Percentiles rank a stretch among this genome's conserved stretches.
phyloP scores from a whole-genome alignment of 2,888 invertebrate species.

The Thymelicus lineola region DNA sequence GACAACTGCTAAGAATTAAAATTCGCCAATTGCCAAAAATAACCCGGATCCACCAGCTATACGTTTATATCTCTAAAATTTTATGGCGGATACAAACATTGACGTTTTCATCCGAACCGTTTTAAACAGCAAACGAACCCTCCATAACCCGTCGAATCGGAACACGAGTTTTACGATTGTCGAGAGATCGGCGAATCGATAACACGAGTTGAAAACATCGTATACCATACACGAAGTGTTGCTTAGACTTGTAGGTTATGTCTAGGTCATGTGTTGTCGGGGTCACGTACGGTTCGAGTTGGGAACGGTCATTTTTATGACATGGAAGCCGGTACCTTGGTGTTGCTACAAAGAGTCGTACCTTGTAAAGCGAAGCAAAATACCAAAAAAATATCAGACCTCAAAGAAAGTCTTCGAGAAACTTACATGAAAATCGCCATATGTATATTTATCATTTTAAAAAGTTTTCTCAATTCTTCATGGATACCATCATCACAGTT shows the following conservation, averaged over 20 bases:
- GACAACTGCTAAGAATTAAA: neutral
- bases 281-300: no score
- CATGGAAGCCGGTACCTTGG: no score
- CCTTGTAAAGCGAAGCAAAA: no score
- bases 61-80: constrained; percentile 33
- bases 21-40: constrained; percentile 3
- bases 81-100: constrained; percentile 27
- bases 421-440: no score
- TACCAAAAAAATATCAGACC: no score
- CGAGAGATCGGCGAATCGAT: constrained; percentile 4
- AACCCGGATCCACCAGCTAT: constrained; percentile 15
- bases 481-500: no score
- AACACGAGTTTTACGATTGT: constrained; percentile 17
- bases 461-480: no score
- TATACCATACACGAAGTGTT: neutral
- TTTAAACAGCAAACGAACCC: constrained; percentile 1
- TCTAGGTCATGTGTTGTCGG: neutral
- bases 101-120: constrained; percentile 6
- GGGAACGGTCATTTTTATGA: no score
- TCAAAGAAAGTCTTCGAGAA: no score
- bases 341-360: no score
- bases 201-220: neutral
- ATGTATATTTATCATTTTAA: no score
- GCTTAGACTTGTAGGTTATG: neutral
- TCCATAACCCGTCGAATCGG: neutral